Evolutionary conservation across 2,888 invertebrate species (phyloP), one percentile per base, ranked within the genome.

Genomic region (Acanthococcus lagerstroemiae): DNA sequence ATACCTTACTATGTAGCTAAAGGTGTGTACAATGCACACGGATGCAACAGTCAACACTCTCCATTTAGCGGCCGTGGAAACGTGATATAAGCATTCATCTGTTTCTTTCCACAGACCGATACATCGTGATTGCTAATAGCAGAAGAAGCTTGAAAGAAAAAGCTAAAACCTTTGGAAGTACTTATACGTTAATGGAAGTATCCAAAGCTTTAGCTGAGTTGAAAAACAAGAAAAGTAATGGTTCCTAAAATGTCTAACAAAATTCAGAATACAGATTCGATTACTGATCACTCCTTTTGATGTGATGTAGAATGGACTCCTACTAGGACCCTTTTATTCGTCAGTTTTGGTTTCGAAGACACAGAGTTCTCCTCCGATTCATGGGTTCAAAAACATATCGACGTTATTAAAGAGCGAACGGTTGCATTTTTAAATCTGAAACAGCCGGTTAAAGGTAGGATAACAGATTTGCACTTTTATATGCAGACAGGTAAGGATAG

Each of bases 121-220:
- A 65, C 45, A 25, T 65, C 24, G 44, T 65, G 6, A 22, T 66
- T 17, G 57, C 56, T 48, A 57, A 56, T 30, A 46, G 22, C 25
- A 25, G 66, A 12, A 46, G 46, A 57, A 30, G 21, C 12, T 48
- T 56, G 9, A 19, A 21, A 9, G 27, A n/a, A 21, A 25, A 17
- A 21, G 50, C 56, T 15, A 50, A 25, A 15, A 46, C 9, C 21
- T 15, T n/a, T 7, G 30, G 24, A 22, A 66, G 37, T 5, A 56
- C 26, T 6, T 37, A 37, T 15, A 21, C 30, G 4, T 30, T 66
- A 48, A 25, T 66, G 19, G 57, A 19, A 26, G 48, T 66, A 4
- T 56, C 48, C 17, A 66, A 56, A 66, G 15, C 48, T 27, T 66
- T 66, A 24, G 44, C 66, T 17, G 57, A 66, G 27, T n/a, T 57